phyloP scores from a whole-genome alignment of 2,797 vertebrate species.

The Falco peregrinus region DNA sequence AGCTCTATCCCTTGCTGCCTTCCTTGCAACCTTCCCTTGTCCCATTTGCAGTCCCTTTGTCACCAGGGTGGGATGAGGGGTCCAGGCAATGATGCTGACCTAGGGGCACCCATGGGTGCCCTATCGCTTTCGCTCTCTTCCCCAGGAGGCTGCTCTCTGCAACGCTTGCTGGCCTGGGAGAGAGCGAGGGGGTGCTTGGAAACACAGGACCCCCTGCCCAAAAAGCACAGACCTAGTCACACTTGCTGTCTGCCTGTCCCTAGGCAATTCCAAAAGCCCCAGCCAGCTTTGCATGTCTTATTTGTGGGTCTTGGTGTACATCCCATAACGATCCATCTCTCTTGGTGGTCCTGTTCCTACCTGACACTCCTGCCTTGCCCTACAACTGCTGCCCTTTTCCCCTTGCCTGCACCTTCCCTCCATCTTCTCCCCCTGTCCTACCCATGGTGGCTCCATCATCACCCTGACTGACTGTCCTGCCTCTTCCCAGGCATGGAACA shows the following conservation, averaged over 20 bases:
- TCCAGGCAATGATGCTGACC: background rate
- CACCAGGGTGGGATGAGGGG: background rate
- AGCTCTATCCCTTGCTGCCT: background rate
- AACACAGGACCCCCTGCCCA: background rate
- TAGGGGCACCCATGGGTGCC: background rate
- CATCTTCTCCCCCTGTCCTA: background rate
- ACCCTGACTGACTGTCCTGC: background rate
- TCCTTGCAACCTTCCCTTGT: background rate
- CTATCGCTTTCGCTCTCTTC: accelerated
- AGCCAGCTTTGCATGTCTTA: background rate
- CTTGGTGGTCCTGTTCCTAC: background rate
- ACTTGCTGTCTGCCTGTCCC: background rate
- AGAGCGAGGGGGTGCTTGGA: background rate
- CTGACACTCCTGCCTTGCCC: background rate
- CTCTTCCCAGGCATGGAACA: slow-evolving; percentile 86
- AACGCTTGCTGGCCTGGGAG: background rate
- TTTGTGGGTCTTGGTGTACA: background rate
- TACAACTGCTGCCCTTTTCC: background rate
- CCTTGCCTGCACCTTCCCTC: background rate
- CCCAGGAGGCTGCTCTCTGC: background rate
- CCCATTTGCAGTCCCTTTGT: background rate
- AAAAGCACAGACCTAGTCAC: background rate
- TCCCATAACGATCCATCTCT: background rate
- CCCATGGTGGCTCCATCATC: background rate
- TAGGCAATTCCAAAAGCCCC: background rate